Evolutionary conservation across 2,113 vertebrate species (phyloP).

Genomic region (Saguinus midas): DNA sequence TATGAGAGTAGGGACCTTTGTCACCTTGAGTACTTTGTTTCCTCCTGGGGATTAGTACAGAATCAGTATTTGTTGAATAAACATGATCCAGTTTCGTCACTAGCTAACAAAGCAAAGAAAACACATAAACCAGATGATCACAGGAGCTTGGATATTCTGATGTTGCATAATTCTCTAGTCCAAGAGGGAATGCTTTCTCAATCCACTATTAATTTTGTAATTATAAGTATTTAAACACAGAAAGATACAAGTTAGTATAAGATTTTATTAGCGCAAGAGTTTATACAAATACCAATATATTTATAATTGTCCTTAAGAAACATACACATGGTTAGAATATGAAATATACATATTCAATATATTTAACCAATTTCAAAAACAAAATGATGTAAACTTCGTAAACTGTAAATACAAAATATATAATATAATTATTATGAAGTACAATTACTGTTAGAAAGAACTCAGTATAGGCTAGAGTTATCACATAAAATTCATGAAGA

Average conservation of each 20-base stretch:
- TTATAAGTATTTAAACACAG: background rate
- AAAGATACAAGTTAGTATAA: background rate
- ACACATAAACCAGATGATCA: background rate
- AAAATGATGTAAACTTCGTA: background rate
- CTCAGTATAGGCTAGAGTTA: background rate
- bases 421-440: background rate
- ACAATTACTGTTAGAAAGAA: background rate
- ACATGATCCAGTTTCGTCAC: background rate
- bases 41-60: background rate
- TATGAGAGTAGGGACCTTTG: background rate
- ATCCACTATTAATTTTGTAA: background rate
- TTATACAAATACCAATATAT: background rate
- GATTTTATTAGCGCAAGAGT: background rate
- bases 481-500: background rate
- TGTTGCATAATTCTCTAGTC: background rate
- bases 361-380: background rate
- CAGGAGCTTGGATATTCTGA: background rate
- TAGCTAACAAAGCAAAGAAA: background rate
- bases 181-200: background rate
- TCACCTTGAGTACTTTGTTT: background rate
- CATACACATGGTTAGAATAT: background rate
- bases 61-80: background rate
- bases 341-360: background rate
- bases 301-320: background rate
- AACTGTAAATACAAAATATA: background rate